These are phyloP conservation scores for Zeugodacus cucurbitae DNA, from an alignment of 1,140 invertebrate species.

Conservation along the genomic window DNA sequence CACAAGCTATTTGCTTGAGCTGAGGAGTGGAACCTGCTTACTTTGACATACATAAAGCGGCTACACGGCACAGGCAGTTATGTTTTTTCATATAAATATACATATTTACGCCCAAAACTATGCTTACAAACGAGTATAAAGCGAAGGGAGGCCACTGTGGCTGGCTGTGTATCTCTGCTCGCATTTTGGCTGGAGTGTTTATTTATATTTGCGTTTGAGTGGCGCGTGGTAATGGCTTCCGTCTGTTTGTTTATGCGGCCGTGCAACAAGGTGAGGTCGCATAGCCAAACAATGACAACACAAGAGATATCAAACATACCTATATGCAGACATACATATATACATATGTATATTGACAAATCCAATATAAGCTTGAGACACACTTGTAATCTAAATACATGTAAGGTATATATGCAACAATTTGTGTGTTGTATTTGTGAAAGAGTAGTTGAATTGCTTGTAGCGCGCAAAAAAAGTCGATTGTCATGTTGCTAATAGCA, in stretches of 20 bases:
- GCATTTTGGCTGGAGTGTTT: background rate
- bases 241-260: background rate
- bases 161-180: background rate
- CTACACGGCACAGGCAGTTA: background rate
- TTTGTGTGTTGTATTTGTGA: background rate
- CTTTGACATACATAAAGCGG: background rate
- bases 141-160: background rate
- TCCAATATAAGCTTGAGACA: too few relatives aligned
- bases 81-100: background rate
- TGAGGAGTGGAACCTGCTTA: background rate
- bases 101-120: background rate
- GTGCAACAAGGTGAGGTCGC: background rate
- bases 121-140: background rate
- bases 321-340: background rate
- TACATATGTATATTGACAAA: background rate
- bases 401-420: background rate
- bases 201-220: conserved; percentile 9
- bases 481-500: conserved; percentile 12
- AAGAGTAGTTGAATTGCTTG: background rate
- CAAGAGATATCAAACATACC: background rate
- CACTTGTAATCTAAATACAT: background rate
- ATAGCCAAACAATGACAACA: background rate
- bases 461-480: background rate
- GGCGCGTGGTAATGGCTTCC: conserved; percentile 22
- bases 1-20: background rate